A percentile compares a stretch with the other conserved stretches of the same genome.
These are phyloP conservation scores for Pseudorasbora parva DNA, from an alignment of 2,113 vertebrate genomes.

Conservation along the genomic window DNA sequence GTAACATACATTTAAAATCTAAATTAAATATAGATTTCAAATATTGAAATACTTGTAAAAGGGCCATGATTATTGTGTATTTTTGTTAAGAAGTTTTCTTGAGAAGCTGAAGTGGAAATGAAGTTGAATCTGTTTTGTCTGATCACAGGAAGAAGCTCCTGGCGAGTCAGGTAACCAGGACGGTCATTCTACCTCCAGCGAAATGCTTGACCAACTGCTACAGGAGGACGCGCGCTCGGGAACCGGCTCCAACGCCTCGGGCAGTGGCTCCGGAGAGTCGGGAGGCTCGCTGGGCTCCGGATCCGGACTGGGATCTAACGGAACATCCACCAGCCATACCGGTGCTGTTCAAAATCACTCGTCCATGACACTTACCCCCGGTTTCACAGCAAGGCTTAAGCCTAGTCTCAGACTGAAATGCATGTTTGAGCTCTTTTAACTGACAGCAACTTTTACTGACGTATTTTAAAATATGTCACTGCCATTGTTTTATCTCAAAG, in stretches of 20 bases:
- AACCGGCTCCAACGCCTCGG: constrained; percentile 78
- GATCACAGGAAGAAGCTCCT: constrained; percentile 68
- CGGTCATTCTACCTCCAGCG: constrained; percentile 68
- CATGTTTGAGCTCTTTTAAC: no score
- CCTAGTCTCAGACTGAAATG: no score
- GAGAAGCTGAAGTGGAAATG: background rate
- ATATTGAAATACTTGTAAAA: no score
- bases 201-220: constrained; percentile 68
- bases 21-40: background rate
- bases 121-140: background rate
- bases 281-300: constrained; percentile 70
- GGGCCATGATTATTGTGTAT: background rate
- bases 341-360: constrained; percentile 58
- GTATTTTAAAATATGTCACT: no score
- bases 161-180: constrained; percentile 71
- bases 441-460: no score
- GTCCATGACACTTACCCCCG: background rate
- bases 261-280: constrained; percentile 75
- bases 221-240: constrained; percentile 73
- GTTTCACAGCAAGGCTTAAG: no score
- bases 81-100: background rate
- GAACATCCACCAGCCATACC: constrained; percentile 76
- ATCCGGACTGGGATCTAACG: constrained; percentile 65
- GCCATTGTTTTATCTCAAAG: no score
- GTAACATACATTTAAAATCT: background rate